Evolutionary conservation across 2,113 vertebrate genomes (phyloP), one percentile per base, ranked within the genome.

Genomic region (Cavia porcellus): DNA sequence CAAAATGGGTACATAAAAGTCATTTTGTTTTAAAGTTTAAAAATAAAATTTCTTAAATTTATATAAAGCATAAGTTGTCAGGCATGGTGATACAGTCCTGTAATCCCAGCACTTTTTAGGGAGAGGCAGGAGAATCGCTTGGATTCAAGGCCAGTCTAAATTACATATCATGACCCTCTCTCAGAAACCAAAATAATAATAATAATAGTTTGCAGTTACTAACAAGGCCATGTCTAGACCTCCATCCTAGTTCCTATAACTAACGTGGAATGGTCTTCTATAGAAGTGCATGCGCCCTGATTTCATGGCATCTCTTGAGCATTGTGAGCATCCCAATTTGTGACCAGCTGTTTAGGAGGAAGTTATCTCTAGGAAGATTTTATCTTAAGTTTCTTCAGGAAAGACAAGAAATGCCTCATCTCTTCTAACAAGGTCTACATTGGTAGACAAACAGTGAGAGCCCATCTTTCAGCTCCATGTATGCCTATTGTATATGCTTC

Each of bases 1-100:
- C 32, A 89, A 79, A 92, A 74, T 89, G 30, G 38, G 2, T 84
- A 10, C 91, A 30, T 90, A 42, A 89, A 86, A 87, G 17, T 79
- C 10, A 75, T 3, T 86, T 15, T 94, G 9, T 86, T 59, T 90
- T 81, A 55, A 92, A 30, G 42, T 82, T 88, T 38, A 75, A 80
- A 85, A 90, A 52, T 45, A 72, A 79, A 42, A 14, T 50, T 74
- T 89, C 32, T 75, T 86, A 35, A 50, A 74, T 24, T 47, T 90
- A n/a, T 1, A 79, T 66, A 64, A 74, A 61, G n/a, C 14, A 1
- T 64, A 28, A n/a, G 9, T 30, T n/a, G 66, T 17, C 32, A 70
- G 66, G 68, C 35, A 17, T 70, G 68, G 68, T 70, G 68, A 17
- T 19, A 3, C 35, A 38, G 7, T 1, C 68, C 35, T 70, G 17